phyloP scores from a whole-genome alignment of 2,113 vertebrate genomes.

The Verasper variegatus region DNA sequence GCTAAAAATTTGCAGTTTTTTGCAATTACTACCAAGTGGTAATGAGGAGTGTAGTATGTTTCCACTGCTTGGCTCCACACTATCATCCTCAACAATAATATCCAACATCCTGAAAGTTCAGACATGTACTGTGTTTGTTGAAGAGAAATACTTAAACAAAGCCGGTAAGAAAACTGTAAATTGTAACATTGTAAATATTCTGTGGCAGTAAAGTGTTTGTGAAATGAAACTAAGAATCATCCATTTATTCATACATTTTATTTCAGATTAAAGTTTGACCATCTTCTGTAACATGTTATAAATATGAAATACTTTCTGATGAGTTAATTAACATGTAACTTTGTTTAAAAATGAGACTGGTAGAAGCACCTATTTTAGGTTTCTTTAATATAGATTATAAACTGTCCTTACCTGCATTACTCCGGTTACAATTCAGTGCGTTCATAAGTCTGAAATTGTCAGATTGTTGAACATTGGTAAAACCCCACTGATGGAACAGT shows the following conservation, averaged over 20 bases:
- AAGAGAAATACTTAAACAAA: too few species aligned
- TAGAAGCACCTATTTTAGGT: background rate
- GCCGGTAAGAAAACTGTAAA: background rate
- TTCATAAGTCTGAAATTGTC: background rate
- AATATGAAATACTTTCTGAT: background rate
- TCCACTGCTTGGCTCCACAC: background rate
- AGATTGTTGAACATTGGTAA: too few species aligned
- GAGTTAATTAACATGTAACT: background rate
- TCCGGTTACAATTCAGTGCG: background rate
- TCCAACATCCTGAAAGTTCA: too few species aligned
- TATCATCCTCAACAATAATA: too few species aligned
- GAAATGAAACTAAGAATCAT: background rate
- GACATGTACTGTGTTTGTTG: too few species aligned
- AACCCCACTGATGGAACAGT: background rate
- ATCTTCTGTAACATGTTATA: background rate
- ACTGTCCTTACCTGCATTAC: too few species aligned
- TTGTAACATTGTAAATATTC: conserved; percentile 31
- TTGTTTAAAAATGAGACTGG: too few species aligned
- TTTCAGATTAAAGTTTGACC: too few species aligned
- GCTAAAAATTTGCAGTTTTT: background rate
- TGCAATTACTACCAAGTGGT: too few species aligned
- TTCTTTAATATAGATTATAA: background rate
- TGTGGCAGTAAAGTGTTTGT: background rate
- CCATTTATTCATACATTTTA: background rate
- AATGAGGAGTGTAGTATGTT: background rate